Evolutionary conservation across 2,797 vertebrate species (phyloP).

Genomic region (Microchirus variegatus): DNA sequence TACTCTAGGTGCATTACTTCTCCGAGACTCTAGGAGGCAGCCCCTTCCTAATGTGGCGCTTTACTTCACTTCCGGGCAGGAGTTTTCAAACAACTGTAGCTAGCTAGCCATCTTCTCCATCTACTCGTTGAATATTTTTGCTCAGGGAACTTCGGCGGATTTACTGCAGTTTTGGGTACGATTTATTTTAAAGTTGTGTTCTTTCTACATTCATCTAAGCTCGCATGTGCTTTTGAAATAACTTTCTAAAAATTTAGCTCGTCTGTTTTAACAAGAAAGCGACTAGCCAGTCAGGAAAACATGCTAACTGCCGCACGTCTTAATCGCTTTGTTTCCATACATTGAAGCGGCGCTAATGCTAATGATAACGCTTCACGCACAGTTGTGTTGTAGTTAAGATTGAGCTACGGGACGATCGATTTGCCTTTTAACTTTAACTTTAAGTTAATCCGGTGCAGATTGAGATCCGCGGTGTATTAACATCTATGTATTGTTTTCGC

Average conservation of each 20-base stretch:
- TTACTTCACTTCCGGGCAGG: constrained; percentile 54
- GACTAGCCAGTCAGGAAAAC: constrained; percentile 4
- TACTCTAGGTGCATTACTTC: constrained; percentile 14
- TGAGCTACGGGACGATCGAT: accelerated
- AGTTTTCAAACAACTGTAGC: constrained; percentile 76
- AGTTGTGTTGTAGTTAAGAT: background rate
- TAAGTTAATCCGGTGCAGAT: background rate
- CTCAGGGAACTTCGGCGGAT: constrained; percentile 69
- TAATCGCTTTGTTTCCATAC: constrained; percentile 67
- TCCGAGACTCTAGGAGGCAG: constrained; percentile 31
- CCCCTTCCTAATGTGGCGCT: background rate
- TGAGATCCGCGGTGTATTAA: accelerated
- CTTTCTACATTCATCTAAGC: accelerated
- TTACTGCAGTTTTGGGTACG: constrained; percentile 53
- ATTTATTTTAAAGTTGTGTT: background rate
- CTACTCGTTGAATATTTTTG: constrained; percentile 48
- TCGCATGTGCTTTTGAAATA: background rate
- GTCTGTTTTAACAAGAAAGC: constrained; percentile 5
- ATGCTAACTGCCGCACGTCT: constrained; percentile 56
- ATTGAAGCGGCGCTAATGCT: constrained; percentile 26
- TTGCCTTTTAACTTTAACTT: background rate
- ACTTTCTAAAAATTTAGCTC: background rate
- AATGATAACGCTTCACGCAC: constrained; percentile 14
- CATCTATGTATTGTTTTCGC: background rate
- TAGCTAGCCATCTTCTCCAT: constrained; percentile 56